Conservation (phyloP, 2,888 invertebrate genomes). For the Volucella zonaria region DNA sequence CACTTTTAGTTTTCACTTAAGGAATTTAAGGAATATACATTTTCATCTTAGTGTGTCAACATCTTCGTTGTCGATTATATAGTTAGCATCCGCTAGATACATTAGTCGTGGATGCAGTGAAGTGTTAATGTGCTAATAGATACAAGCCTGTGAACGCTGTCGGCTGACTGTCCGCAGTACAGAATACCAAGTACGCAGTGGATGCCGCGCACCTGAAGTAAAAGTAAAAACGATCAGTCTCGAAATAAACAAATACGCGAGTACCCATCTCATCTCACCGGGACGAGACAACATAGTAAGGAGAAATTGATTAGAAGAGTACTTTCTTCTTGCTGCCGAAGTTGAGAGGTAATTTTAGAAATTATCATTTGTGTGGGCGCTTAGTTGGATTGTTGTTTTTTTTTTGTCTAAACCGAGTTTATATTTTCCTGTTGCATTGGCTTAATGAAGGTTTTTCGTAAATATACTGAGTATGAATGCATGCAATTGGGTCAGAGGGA, state of each 20-base stretch:
- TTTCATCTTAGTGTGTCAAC: conserved; percentile 66
- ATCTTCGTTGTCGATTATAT: conserved; percentile 36
- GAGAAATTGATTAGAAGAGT: conserved; percentile 9
- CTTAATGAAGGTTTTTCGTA: background rate
- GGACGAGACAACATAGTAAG: conserved; percentile 10
- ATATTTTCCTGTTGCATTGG: background rate
- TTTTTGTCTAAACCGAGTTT: background rate
- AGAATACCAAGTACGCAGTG: conserved; percentile 19
- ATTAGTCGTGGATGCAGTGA: conserved; percentile 62
- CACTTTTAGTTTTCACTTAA: conserved; percentile 71
- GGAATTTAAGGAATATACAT: conserved; percentile 74
- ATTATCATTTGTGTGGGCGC: background rate
- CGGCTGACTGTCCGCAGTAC: conserved; percentile 3
- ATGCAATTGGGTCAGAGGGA: too few species aligned
- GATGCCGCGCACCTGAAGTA: conserved; percentile 55
- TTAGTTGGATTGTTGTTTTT: too few species aligned
- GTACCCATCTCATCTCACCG: conserved; percentile 1
- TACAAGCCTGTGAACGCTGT: conserved; percentile 32
- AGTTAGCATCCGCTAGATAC: conserved; percentile 46
- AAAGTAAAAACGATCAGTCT: conserved; percentile 62
- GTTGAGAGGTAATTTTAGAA: conserved; percentile 54
- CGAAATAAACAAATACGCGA: conserved; percentile 33
- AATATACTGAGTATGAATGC: background rate
- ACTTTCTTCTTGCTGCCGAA: conserved; percentile 10
- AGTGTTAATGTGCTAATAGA: conserved; percentile 71